Conservation (phyloP, 2,797 vertebrate genomes). For the Peromyscus eremicus region DNA sequence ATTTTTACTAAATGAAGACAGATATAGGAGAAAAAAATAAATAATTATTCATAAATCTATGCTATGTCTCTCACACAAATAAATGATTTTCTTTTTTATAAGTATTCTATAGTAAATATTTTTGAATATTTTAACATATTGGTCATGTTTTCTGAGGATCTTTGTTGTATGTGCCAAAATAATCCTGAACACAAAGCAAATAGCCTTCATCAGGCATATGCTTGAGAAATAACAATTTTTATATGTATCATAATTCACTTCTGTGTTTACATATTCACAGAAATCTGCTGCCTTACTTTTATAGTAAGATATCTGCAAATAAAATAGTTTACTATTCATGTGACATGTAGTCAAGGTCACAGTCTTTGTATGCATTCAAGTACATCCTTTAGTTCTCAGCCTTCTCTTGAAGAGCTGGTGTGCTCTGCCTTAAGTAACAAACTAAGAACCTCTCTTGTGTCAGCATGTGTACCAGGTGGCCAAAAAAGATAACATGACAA, state of each 20-base stretch:
- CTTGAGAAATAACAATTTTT: conserved; percentile 62
- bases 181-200: conserved; percentile 41
- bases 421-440: conserved; percentile 69
- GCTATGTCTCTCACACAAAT: conserved; percentile 38
- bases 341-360: conserved; percentile 77
- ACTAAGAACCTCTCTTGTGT: conserved; percentile 50
- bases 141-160: not conserved
- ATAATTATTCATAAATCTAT: not conserved
- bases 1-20: not conserved
- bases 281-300: conserved; percentile 67
- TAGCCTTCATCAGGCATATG: conserved; percentile 37
- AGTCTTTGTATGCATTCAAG: conserved; percentile 61
- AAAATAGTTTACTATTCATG: conserved; percentile 75
- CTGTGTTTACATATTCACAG: conserved; percentile 25
- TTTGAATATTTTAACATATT: not conserved
- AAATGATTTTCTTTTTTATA: not conserved
- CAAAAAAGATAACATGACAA: conserved; percentile 76
- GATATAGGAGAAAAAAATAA: not conserved
- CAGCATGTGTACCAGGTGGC: conserved; percentile 59
- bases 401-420: conserved; percentile 59
- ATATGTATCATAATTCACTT: not conserved
- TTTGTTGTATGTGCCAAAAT: conserved; percentile 37
- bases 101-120: not conserved
- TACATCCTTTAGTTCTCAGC: conserved; percentile 60
- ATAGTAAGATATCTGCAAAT: conserved; percentile 74